Evolutionary conservation across 2,113 vertebrate species (phyloP), one percentile per base, ranked within the genome.

Genomic region (Vulpes ferrilata): DNA sequence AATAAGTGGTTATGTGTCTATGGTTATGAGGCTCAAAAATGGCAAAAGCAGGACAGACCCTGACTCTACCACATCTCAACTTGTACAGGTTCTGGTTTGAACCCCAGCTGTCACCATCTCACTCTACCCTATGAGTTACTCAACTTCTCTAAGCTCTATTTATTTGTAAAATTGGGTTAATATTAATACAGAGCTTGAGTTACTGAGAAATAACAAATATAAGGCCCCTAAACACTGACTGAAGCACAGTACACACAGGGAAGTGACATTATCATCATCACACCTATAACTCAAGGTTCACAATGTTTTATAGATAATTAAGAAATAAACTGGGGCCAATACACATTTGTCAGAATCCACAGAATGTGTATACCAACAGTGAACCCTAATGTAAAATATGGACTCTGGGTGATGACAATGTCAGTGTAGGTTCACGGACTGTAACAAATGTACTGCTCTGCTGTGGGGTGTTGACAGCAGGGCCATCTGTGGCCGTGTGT

Each of bases 401-500:
- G 48, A 59, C 79, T 48, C 7, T 38, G 13, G n/a, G 15, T 67
- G 87, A n/a, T 7, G 69, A 48, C n/a, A 2, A 2, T 4, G 19
- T 22, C 35, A 22, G 3, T 32, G 57, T 8, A 76, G 25, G 32
- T 13, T 69, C 69, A 57, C 2, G 12, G 76, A 78, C 2, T 7
- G 20, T 53, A 65, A 38, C 7, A 22, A 59, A 48, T 5, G 19
- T 19, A 23, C 89, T 3, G 23, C 22, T 64, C 7, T 48, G 10
- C 17, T 12, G 25, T 0, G 16, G 69, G 16, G 16, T 2, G 17
- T 1, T 16, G 48, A 20, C 3, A 17, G 38, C 13, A 2, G 60
- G 60, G 43, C 43, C 59, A 0, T 12, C n/a, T n/a, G n/a, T 20
- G 19, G 25, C 32, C 79, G 5, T n/a, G 32, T n/a, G 67, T 19